phyloP scores from a whole-genome alignment of 2,113 vertebrate species.

The Sminthopsis crassicaudata region DNA sequence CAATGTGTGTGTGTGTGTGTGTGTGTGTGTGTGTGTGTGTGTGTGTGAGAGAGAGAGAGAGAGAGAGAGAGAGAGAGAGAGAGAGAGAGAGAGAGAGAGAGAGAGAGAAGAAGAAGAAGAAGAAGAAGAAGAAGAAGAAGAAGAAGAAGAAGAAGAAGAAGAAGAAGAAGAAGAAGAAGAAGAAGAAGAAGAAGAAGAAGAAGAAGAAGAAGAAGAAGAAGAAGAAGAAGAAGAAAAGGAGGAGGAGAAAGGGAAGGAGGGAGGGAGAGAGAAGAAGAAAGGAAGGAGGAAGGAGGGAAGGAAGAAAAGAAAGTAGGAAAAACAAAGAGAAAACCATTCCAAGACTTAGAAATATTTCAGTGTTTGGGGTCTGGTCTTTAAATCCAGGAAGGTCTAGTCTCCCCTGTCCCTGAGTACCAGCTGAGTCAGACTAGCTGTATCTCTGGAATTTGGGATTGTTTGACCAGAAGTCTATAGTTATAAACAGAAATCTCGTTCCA shows the following conservation, averaged over 20 bases:
- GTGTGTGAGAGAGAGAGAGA: neutral
- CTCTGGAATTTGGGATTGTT: slow-evolving; percentile 76
- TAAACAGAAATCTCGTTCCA: slow-evolving; percentile 66
- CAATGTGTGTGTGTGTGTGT: too few relatives aligned
- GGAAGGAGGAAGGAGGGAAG: neutral
- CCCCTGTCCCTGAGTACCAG: slow-evolving; percentile 32
- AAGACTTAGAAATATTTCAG: slow-evolving; percentile 60
- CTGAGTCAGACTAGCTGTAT: slow-evolving; percentile 67
- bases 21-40: too few relatives aligned
- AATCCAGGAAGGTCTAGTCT: slow-evolving; percentile 56
- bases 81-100: neutral
- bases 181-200: too few relatives aligned
- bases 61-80: too few relatives aligned
- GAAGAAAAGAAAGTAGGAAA: neutral
- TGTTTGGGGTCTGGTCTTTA: slow-evolving; percentile 68
- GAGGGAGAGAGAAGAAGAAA: neutral
- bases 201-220: neutral
- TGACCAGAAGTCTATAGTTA: slow-evolving; percentile 67
- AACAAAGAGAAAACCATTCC: slow-evolving; percentile 22
- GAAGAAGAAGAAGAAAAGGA: too few relatives aligned
- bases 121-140: neutral
- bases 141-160: neutral
- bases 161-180: neutral
- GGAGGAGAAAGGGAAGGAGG: fast-evolving
- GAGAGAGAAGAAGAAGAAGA: neutral